These are phyloP conservation scores for Lycocerus yunnanus DNA, from an alignment of 2,888 invertebrate species.

Conservation along the genomic window DNA sequence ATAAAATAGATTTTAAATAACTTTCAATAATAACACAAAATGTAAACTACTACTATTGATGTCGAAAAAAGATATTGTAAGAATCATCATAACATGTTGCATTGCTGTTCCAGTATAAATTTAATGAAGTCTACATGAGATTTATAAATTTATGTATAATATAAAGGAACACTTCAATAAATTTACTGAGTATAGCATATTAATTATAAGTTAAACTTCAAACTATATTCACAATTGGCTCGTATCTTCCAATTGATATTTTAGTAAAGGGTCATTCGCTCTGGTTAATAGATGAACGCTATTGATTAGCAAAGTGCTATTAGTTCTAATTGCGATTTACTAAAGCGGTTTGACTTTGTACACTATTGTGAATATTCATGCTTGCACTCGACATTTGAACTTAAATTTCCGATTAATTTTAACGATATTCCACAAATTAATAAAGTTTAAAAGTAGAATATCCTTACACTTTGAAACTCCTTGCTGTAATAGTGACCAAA, in stretches of 20 bases:
- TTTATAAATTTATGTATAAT: neutral
- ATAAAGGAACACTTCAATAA: neutral
- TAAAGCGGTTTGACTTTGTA: constrained; percentile 1
- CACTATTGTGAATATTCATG: neutral
- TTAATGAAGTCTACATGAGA: too few species aligned
- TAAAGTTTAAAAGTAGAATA: neutral
- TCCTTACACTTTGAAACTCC: neutral
- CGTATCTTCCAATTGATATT: neutral
- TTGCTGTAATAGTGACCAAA: neutral
- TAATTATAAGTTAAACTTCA: neutral
- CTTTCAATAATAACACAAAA: too few species aligned
- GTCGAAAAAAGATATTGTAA: too few species aligned
- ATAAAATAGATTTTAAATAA: too few species aligned
- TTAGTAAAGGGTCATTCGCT: neutral
- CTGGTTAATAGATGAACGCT: constrained; percentile 6
- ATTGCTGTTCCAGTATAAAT: too few species aligned
- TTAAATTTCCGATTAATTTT: neutral
- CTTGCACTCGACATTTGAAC: neutral
- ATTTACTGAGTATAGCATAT: neutral
- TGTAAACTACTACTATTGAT: too few species aligned
- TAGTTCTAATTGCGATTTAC: constrained; percentile 20
- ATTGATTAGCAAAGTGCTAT: constrained; percentile 23
- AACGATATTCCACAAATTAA: neutral
- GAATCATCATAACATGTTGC: too few species aligned
- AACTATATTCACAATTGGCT: neutral